Evolutionary conservation across 2,888 invertebrate genomes (phyloP).

Genomic region (Schizaphis graminum): DNA sequence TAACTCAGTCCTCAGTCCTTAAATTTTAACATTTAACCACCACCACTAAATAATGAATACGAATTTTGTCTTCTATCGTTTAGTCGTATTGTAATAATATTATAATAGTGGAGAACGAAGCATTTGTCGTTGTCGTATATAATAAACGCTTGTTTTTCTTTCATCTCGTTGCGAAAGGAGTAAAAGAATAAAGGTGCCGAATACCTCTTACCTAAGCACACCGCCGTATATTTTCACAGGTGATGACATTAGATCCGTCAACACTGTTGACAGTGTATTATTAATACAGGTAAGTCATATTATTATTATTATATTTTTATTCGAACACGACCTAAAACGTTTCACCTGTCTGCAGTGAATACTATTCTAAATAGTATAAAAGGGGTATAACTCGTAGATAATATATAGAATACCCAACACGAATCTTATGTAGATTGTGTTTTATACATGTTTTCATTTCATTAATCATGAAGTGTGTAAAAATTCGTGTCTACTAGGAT

Average conservation of each 20-base stretch:
- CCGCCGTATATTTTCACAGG: neutral
- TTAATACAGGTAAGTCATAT: conserved; percentile 3
- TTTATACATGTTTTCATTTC: neutral
- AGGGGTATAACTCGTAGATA: neutral
- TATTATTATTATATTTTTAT: neutral
- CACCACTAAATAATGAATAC: neutral
- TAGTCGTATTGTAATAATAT: neutral
- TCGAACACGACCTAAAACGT: neutral
- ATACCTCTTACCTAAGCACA: neutral
- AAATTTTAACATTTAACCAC: neutral
- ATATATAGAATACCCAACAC: neutral
- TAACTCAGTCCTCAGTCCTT: neutral
- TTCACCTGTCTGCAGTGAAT: neutral
- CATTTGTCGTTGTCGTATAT: neutral
- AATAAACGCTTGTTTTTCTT: neutral
- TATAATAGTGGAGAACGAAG: neutral
- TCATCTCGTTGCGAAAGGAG: neutral
- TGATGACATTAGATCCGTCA: conserved; percentile 9
- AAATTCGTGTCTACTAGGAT: neutral
- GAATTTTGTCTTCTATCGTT: neutral
- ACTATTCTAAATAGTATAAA: neutral
- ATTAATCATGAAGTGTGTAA: neutral
- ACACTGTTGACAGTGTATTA: neutral
- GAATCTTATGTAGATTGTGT: neutral
- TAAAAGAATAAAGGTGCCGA: neutral